Percentiles rank a stretch among this genome's conserved stretches.
These are phyloP conservation scores for Aspiorhynchus laticeps DNA, from an alignment of 2,113 vertebrate genomes.

Conservation along the genomic window DNA sequence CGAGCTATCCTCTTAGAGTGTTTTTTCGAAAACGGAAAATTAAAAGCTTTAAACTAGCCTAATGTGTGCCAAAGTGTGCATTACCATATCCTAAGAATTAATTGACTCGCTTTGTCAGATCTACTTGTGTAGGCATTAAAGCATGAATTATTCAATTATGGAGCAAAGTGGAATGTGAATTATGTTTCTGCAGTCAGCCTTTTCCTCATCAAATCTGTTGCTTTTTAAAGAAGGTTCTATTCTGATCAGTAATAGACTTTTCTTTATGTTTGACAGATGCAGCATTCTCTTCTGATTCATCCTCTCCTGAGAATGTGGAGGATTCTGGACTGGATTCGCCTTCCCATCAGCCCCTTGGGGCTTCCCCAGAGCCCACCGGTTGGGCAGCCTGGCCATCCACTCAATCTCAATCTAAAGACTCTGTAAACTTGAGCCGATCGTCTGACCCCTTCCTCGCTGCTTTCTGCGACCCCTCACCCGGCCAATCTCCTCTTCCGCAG, in stretches of 20 bases:
- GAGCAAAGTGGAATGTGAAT: not conserved
- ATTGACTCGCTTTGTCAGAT: not conserved
- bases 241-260: not conserved
- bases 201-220: not conserved
- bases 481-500: slow-evolving; percentile 53
- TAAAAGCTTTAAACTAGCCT: not conserved
- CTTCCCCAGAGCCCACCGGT: slow-evolving; percentile 83
- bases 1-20: not conserved
- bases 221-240: not conserved
- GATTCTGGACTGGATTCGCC: slow-evolving; percentile 92
- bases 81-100: not conserved
- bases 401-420: slow-evolving; percentile 70
- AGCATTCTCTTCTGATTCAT: slow-evolving; percentile 89
- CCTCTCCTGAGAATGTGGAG: slow-evolving; percentile 90
- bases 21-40: not conserved
- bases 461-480: slow-evolving; percentile 70
- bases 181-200: not conserved
- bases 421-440: slow-evolving; percentile 54
- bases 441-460: slow-evolving; percentile 70
- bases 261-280: slow-evolving; percentile 67
- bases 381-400: slow-evolving; percentile 83
- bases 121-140: not conserved
- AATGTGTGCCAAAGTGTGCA: not conserved
- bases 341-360: slow-evolving; percentile 82
- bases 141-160: not conserved